A percentile compares a stretch with the other conserved stretches of the same genome.
These are phyloP conservation scores for Rhodinocichla rosea DNA, from an alignment of 2,113 vertebrate species.

Conservation along the genomic window DNA sequence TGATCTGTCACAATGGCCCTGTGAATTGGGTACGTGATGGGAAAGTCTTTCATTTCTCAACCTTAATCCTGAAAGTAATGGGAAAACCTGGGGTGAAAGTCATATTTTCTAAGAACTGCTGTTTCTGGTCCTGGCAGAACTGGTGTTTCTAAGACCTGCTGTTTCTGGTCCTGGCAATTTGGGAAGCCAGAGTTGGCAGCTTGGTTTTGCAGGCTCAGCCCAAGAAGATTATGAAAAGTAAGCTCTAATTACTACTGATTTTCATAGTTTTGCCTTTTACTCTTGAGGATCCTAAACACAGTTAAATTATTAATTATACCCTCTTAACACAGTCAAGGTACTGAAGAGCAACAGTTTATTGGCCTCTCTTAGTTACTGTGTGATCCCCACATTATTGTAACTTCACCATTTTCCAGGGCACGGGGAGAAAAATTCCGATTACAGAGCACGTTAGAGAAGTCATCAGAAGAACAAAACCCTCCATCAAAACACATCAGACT, in stretches of 20 bases:
- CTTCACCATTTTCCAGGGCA: not conserved
- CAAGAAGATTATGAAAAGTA: not conserved
- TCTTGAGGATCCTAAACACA: not conserved
- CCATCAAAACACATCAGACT: not conserved
- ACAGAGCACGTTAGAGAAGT: not conserved
- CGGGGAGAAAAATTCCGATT: not conserved
- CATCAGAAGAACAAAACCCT: not conserved
- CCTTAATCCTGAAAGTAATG: not conserved
- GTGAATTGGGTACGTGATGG: not conserved
- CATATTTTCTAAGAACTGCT: not conserved
- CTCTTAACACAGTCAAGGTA: not conserved
- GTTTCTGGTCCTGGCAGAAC: not conserved
- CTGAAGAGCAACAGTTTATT: not conserved
- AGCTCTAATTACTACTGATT: not conserved
- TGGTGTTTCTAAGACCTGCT: not conserved
- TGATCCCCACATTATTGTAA: not conserved
- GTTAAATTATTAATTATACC: not conserved
- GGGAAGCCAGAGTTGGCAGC: not conserved
- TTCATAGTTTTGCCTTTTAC: not conserved
- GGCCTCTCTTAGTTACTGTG: not conserved
- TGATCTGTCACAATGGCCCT: accelerated
- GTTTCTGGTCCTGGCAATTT: not conserved
- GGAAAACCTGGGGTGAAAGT: not conserved
- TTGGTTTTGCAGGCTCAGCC: not conserved
- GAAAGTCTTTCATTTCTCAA: not conserved